These are phyloP conservation scores for Orthosia gothica DNA, from an alignment of 2,888 invertebrate species.

Conservation along the genomic window DNA sequence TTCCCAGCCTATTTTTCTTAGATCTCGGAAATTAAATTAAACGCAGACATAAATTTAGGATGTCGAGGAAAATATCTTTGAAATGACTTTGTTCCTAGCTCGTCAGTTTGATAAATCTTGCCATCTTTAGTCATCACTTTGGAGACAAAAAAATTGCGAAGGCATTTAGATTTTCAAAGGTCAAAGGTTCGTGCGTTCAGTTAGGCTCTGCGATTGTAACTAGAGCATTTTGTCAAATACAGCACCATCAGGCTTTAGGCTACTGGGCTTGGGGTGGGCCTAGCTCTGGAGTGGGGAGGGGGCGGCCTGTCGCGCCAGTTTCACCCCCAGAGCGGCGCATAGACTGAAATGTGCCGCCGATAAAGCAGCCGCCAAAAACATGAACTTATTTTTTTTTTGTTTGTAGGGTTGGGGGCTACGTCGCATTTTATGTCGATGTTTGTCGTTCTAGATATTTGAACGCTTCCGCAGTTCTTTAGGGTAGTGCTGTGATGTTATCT, in stretches of 20 bases:
- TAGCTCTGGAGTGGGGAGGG: constrained; percentile 57
- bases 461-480: constrained; percentile 40
- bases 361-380: constrained; percentile 79
- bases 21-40: constrained; percentile 63
- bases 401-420: constrained; percentile 48
- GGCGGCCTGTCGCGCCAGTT: constrained; percentile 73
- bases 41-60: constrained; percentile 61
- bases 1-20: constrained; percentile 52
- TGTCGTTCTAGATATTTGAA: constrained; percentile 61
- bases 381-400: constrained; percentile 72
- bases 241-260: constrained; percentile 70
- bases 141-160: constrained; percentile 68
- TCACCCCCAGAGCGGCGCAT: constrained; percentile 73
- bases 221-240: constrained; percentile 76
- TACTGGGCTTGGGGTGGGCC: constrained; percentile 65
- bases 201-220: constrained; percentile 68
- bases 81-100: constrained; percentile 63
- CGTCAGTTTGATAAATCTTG: constrained; percentile 67
- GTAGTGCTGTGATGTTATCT: constrained; percentile 44
- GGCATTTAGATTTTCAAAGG: constrained; percentile 67
- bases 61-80: constrained; percentile 59
- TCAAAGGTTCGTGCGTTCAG: constrained; percentile 69
- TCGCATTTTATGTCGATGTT: constrained; percentile 56
- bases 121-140: constrained; percentile 74
- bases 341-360: constrained; percentile 80